A percentile compares a stretch with the other conserved stretches of the same genome.
Conservation (phyloP, 2,888 invertebrate species). For the Spilarctia lutea region DNA sequence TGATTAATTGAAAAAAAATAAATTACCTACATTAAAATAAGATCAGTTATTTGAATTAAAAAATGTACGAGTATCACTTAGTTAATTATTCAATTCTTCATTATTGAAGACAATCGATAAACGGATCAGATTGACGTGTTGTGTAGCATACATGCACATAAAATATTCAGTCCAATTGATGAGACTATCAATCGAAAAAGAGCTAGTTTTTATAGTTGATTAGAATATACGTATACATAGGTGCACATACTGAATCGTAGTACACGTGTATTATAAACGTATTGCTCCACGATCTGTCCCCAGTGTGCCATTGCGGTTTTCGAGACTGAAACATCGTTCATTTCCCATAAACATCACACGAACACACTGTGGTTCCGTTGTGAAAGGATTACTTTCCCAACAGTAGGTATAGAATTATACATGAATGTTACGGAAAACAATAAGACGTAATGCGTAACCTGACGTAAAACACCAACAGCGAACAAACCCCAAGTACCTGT, state of each 20-base stretch:
- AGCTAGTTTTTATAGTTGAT: too few species aligned
- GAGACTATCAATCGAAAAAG: not conserved
- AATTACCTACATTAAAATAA: too few species aligned
- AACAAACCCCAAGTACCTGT: not conserved
- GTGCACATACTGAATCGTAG: not conserved
- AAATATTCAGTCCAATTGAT: not conserved
- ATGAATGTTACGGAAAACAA: not conserved
- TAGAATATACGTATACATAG: not conserved
- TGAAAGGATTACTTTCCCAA: not conserved
- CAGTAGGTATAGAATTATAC: not conserved
- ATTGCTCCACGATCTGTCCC: constrained; percentile 40
- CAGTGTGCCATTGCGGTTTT: constrained; percentile 36
- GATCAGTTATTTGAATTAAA: too few species aligned
- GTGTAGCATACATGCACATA: not conserved
- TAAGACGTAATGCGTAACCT: not conserved
- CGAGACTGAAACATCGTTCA: constrained; percentile 42
- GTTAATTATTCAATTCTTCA: not conserved
- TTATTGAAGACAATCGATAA: too few species aligned
- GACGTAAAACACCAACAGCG: not conserved
- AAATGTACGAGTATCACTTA: too few species aligned
- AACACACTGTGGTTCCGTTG: not conserved
- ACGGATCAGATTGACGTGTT: not conserved
- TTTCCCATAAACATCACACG: constrained; percentile 15
- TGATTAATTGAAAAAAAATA: too few species aligned
- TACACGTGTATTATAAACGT: constrained; percentile 16